Conservation (phyloP, 2,888 invertebrate species). For the Patella caerulea region DNA sequence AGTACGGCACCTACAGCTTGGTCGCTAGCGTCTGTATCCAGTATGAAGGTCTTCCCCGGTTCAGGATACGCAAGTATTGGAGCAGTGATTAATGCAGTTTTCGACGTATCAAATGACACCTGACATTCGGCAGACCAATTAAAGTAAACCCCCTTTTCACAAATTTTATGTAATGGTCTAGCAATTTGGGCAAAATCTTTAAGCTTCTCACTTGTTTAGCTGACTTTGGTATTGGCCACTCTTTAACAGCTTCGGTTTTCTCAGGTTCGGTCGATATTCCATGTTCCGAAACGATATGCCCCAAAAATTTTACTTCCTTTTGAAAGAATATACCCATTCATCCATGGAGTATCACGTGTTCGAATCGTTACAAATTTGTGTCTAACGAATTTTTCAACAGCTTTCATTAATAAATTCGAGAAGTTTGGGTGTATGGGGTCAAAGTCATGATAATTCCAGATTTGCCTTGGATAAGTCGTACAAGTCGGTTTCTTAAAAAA, state of each 20-base stretch:
- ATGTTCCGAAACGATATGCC: background rate
- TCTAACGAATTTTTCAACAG: too few relatives aligned
- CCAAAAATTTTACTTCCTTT: background rate
- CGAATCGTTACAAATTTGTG: too few relatives aligned
- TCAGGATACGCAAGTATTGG: background rate
- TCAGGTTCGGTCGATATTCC: background rate
- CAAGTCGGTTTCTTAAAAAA: too few relatives aligned
- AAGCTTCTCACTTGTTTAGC: background rate
- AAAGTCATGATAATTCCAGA: too few relatives aligned
- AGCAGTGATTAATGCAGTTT: background rate
- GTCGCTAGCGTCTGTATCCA: too few relatives aligned
- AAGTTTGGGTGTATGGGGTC: too few relatives aligned
- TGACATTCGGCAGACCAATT: background rate
- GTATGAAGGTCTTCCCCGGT: background rate
- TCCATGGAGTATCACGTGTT: too few relatives aligned
- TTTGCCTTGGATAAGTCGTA: too few relatives aligned
- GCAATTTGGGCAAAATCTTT: background rate
- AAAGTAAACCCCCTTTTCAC: background rate
- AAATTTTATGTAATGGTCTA: constrained; percentile 2
- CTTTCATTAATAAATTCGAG: too few relatives aligned
- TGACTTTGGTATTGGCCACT: background rate
- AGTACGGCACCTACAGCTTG: too few relatives aligned
- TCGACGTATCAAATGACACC: background rate
- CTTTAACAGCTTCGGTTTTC: background rate
- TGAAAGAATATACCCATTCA: background rate